Percentiles rank a stretch among this genome's conserved stretches.
Evolutionary conservation across 2,113 vertebrate species (phyloP).

Genomic region (Nothoprocta perdicaria): DNA sequence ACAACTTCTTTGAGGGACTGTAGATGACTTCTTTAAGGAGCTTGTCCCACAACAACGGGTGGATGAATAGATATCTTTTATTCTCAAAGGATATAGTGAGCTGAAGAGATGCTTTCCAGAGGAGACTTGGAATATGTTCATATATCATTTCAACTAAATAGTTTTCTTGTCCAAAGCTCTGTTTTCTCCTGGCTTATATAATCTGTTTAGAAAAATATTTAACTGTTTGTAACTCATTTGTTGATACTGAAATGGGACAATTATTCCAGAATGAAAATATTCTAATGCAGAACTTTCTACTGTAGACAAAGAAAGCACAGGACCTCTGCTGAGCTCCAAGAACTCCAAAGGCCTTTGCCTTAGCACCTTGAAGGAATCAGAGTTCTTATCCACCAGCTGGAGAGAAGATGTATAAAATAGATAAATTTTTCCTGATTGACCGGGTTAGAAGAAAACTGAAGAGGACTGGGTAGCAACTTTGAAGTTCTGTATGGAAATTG

Average conservation of each 20-base stretch:
- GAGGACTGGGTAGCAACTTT: background rate
- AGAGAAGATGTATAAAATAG: background rate
- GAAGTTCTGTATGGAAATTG: background rate
- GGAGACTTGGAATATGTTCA: background rate
- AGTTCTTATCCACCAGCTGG: background rate
- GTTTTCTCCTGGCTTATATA: background rate
- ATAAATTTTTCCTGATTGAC: background rate
- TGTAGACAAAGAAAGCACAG: background rate
- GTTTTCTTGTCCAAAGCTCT: background rate
- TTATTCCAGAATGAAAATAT: background rate
- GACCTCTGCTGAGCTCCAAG: background rate
- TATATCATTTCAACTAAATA: background rate
- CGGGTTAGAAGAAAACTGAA: background rate
- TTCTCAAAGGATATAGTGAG: accelerated
- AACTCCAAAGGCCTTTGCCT: background rate
- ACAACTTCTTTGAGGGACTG: background rate
- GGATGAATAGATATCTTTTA: background rate
- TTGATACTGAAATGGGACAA: background rate
- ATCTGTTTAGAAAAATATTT: background rate
- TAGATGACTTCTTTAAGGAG: background rate
- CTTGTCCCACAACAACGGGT: background rate
- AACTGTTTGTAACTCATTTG: background rate
- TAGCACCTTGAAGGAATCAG: background rate
- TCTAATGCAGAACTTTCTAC: background rate
- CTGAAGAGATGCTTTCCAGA: background rate